phyloP scores from a whole-genome alignment of 2,113 vertebrate species.

The Albula glossodonta region DNA sequence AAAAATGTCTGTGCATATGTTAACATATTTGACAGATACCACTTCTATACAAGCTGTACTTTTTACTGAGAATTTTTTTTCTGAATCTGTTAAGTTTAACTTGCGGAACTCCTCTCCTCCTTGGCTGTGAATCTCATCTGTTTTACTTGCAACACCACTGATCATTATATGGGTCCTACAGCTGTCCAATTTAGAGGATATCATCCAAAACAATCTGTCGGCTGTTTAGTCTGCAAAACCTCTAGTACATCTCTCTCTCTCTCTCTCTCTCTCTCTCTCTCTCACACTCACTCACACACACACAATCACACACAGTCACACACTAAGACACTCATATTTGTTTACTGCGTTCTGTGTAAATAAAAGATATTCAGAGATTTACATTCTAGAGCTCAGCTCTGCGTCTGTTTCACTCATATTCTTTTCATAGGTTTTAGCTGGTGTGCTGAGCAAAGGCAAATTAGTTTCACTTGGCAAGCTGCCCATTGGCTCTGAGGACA shows the following conservation, averaged over 20 bases:
- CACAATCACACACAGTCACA: no score
- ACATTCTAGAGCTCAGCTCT: background rate
- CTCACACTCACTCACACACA: no score
- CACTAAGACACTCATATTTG: no score
- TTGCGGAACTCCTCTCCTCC: background rate
- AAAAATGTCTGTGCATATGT: no score
- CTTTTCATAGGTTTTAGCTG: background rate
- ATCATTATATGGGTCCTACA: background rate
- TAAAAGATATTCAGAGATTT: no score
- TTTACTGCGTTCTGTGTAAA: no score
- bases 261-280: no score
- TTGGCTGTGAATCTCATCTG: background rate
- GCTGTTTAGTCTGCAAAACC: background rate
- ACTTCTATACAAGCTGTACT: no score
- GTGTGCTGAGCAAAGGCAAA: background rate
- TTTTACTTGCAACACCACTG: background rate
- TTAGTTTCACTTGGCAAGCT: background rate
- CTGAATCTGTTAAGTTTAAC: no score
- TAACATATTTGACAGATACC: no score
- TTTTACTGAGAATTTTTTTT: no score
- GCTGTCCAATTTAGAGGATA: background rate
- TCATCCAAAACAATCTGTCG: background rate
- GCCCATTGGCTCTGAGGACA: background rate
- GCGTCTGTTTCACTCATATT: background rate
- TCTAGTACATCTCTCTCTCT: no score